These are phyloP conservation scores for Bothrops jararaca DNA, from an alignment of 2,113 vertebrate species.

Conservation along the genomic window DNA sequence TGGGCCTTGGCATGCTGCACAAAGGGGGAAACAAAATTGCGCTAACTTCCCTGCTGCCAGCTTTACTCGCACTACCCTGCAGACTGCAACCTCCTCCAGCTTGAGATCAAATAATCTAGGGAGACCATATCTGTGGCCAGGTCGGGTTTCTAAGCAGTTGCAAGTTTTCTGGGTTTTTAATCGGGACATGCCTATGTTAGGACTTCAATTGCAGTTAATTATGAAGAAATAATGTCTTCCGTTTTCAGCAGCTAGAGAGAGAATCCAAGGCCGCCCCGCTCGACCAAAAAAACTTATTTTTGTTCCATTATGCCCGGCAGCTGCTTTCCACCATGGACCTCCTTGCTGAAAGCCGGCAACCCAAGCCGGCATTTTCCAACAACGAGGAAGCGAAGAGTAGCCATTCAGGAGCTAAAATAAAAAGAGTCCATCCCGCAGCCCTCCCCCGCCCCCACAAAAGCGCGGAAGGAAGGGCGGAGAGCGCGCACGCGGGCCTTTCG, in stretches of 20 bases:
- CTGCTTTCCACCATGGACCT: neutral
- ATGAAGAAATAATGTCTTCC: neutral
- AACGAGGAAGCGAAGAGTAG: neutral
- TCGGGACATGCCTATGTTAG: neutral
- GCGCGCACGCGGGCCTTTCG: neutral
- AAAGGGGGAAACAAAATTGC: neutral
- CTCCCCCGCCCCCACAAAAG: neutral
- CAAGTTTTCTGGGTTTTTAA: neutral
- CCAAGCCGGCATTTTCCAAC: neutral
- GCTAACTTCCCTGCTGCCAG: neutral
- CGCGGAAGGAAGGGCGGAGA: too few relatives aligned
- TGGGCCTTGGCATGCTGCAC: neutral
- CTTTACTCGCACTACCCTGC: neutral
- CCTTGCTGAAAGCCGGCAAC: neutral
- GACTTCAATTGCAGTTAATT: neutral
- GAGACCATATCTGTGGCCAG: neutral
- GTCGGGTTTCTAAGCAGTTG: neutral
- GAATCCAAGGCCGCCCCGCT: neutral
- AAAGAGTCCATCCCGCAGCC: neutral
- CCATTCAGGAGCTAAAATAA: too few relatives aligned
- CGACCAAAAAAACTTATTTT: neutral
- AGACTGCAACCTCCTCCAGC: neutral
- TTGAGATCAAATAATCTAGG: neutral
- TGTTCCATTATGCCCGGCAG: neutral
- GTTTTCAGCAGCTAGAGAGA: neutral